A percentile compares a stretch with the other conserved stretches of the same genome.
These are phyloP conservation scores for Piscicola geometra DNA, from an alignment of 2,888 invertebrate species.

Conservation along the genomic window DNA sequence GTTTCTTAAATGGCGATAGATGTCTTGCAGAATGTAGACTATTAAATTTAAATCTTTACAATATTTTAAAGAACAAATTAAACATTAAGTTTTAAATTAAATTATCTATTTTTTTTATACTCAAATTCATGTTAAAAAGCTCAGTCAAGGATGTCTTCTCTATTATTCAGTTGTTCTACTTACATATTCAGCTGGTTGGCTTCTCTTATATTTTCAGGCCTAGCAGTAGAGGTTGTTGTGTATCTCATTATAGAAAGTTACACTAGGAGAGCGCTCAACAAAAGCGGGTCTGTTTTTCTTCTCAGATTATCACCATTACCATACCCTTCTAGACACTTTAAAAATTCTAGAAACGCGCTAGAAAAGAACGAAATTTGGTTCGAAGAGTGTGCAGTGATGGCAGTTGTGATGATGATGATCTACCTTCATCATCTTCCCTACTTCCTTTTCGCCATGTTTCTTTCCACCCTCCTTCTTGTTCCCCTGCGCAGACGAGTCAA, in stretches of 20 bases:
- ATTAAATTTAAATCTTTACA: too few species aligned
- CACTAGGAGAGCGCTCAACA: constrained; percentile 3
- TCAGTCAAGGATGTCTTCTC: not conserved
- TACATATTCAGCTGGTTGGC: not conserved
- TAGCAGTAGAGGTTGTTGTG: not conserved
- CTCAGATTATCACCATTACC: not conserved
- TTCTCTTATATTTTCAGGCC: not conserved
- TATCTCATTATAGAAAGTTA: not conserved
- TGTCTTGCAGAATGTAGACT: not conserved
- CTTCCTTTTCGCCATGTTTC: constrained; percentile 14
- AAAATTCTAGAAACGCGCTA: not conserved
- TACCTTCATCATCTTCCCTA: constrained; percentile 29
- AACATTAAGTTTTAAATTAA: not conserved
- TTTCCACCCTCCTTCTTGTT: constrained; percentile 16
- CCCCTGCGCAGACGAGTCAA: not conserved
- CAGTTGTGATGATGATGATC: constrained; percentile 1
- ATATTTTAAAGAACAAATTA: too few species aligned
- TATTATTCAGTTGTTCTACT: not conserved
- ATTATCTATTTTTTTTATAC: not conserved
- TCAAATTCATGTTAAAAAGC: not conserved
- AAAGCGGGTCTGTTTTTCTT: not conserved
- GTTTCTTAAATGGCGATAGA: not conserved
- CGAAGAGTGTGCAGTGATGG: constrained; percentile 18
- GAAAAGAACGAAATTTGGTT: constrained; percentile 18
- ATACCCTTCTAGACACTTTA: not conserved